phyloP scores from a whole-genome alignment of 1,140 invertebrate species.

The Drosophila murphyi region DNA sequence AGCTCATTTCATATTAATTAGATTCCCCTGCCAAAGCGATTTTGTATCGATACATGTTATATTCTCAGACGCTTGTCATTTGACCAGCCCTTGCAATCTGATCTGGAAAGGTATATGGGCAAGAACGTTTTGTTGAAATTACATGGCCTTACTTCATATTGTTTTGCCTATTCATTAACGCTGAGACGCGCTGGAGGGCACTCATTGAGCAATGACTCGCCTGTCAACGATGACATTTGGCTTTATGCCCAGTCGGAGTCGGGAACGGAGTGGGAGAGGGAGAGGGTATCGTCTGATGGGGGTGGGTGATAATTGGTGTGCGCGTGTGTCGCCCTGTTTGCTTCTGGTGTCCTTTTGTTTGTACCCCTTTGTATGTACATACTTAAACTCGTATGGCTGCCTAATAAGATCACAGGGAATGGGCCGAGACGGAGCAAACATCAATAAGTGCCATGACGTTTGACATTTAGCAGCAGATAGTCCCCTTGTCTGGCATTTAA shows the following conservation, averaged over 20 bases:
- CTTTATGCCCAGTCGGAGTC: slow-evolving; percentile 44
- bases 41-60: slow-evolving; percentile 23
- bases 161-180: slow-evolving; percentile 72
- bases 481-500: slow-evolving; percentile 51
- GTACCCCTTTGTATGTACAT: slow-evolving; percentile 45
- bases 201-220: slow-evolving; percentile 62
- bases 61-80: slow-evolving; percentile 47
- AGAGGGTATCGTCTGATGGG: slow-evolving; percentile 26
- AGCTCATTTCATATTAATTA: slow-evolving; percentile 30
- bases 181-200: slow-evolving; percentile 8
- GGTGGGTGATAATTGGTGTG: slow-evolving; percentile 69
- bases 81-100: slow-evolving; percentile 33
- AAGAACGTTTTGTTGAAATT: slow-evolving; percentile 45
- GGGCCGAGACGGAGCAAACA: slow-evolving; percentile 44
- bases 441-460: slow-evolving; percentile 73
- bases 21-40: slow-evolving; percentile 4
- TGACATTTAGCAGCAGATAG: slow-evolving; percentile 49
- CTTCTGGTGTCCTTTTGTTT: slow-evolving; percentile 53
- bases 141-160: slow-evolving; percentile 48
- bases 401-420: slow-evolving; percentile 69
- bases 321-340: slow-evolving; percentile 40
- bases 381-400: slow-evolving; percentile 21
- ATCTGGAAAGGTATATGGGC: slow-evolving; percentile 38
- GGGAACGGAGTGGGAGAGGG: not conserved
- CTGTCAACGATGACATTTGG: slow-evolving; percentile 76